Percentiles rank a stretch among this genome's conserved stretches.
Conservation (phyloP, 2,113 vertebrate species). For the Solenodon paradoxus region DNA sequence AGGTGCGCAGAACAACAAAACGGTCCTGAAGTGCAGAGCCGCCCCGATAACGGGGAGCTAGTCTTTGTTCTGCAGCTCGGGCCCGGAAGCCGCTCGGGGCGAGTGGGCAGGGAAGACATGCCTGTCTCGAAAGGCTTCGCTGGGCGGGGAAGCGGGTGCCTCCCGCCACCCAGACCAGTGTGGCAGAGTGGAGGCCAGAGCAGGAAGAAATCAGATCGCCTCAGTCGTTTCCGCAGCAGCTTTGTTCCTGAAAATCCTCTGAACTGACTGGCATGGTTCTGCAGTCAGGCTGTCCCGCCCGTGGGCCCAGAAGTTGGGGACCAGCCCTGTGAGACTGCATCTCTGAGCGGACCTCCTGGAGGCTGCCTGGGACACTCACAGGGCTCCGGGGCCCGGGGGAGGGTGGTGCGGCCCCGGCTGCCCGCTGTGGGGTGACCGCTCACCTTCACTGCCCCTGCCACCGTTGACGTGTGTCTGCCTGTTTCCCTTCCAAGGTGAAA, state of each 20-base stretch:
- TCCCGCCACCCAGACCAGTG: not conserved
- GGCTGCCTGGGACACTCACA: no score
- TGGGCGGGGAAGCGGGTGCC: not conserved
- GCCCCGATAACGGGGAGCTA: not conserved
- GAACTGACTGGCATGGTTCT: no score
- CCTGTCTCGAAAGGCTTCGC: not conserved
- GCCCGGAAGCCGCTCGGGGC: not conserved
- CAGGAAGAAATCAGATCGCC: not conserved
- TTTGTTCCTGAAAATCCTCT: not conserved
- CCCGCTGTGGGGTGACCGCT: not conserved
- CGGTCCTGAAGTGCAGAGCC: no score
- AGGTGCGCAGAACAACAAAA: not conserved
- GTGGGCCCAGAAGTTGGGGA: no score
- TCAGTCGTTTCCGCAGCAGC: not conserved
- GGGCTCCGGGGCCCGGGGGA: fast-evolving
- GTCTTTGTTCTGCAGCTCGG: not conserved
- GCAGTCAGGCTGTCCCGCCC: no score
- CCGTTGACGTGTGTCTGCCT: not conserved
- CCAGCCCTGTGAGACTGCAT: no score
- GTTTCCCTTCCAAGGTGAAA: not conserved
- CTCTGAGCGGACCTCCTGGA: no score
- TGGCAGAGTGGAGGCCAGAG: not conserved
- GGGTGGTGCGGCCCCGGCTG: not conserved
- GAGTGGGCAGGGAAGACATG: no score
- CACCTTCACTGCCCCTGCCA: not conserved